These are phyloP conservation scores for Drosophila elegans DNA, from an alignment of 1,140 invertebrate genomes.

Conservation along the genomic window DNA sequence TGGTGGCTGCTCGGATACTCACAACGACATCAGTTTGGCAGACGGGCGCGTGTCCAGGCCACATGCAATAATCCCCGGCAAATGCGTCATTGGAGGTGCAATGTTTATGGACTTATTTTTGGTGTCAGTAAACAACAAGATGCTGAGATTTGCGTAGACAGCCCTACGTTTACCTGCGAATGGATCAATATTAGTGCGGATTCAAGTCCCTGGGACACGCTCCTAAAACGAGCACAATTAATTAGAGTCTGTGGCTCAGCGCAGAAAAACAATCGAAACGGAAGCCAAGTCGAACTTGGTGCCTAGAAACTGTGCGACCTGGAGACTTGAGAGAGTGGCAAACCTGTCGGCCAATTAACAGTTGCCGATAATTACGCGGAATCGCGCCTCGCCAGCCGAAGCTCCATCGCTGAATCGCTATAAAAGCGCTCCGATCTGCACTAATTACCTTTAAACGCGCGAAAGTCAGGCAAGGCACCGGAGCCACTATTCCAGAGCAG, in stretches of 20 bases:
- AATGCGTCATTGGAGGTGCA: conserved; percentile 61
- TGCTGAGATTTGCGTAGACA: conserved; percentile 72
- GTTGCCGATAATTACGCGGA: conserved; percentile 76
- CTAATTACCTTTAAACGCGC: conserved; percentile 76
- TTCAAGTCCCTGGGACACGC: conserved; percentile 50
- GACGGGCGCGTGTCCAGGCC: conserved; percentile 56
- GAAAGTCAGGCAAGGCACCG: conserved; percentile 54
- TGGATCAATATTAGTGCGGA: conserved; percentile 12
- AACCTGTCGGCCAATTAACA: conserved; percentile 81
- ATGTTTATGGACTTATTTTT: conserved; percentile 72
- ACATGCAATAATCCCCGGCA: conserved; percentile 40
- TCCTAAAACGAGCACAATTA: conserved; percentile 78
- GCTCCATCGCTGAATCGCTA: conserved; percentile 34
- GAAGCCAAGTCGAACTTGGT: conserved; percentile 36
- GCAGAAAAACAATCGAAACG: conserved; percentile 66
- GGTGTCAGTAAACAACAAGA: conserved; percentile 35
- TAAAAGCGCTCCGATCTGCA: conserved; percentile 68
- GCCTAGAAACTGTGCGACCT: conserved; percentile 48
- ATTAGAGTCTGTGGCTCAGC: conserved; percentile 69
- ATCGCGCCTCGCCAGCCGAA: conserved; percentile 57
- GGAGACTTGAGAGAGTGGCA: conserved; percentile 33
- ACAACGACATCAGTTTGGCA: not conserved
- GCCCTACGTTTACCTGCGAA: conserved; percentile 1
- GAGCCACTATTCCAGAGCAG: conserved; percentile 29
- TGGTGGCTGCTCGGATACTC: not conserved